Evolutionary conservation across 2,113 vertebrate genomes (phyloP).

Genomic region (Centropus unirufus): DNA sequence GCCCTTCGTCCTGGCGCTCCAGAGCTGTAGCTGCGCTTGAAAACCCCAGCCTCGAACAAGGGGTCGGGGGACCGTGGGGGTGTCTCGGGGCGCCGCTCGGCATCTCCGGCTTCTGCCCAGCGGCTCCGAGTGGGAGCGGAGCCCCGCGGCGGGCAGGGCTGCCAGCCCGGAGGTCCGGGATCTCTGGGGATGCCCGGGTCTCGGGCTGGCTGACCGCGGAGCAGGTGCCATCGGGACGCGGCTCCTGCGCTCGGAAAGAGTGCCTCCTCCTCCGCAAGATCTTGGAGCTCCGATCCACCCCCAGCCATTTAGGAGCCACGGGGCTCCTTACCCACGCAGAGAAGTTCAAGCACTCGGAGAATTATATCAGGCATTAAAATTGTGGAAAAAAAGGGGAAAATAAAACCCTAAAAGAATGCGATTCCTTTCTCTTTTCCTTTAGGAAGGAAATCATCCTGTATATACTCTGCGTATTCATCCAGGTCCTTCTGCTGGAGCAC

Average conservation of each 20-base stretch:
- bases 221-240: not conserved
- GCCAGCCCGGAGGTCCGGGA: not conserved
- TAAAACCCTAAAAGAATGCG: not conserved
- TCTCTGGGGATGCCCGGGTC: not conserved
- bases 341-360: not conserved
- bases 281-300: not conserved
- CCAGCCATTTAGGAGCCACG: not conserved
- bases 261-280: not conserved
- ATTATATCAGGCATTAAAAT: rapidly evolving
- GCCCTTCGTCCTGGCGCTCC: conserved; percentile 25
- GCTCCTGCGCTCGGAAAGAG: not conserved
- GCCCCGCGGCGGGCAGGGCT: not conserved
- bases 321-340: not conserved
- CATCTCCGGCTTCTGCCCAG: not conserved
- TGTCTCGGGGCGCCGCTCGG: not conserved
- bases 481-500: not conserved
- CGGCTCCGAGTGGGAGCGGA: not conserved
- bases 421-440: not conserved
- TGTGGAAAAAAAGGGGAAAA: rapidly evolving
- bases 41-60: not conserved
- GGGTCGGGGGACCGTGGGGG: not conserved
- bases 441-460: not conserved
- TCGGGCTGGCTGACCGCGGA: not conserved
- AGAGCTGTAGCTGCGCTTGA: not conserved
- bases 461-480: rapidly evolving